These are phyloP conservation scores for Apeira syringaria DNA, from an alignment of 2,888 invertebrate genomes.

Conservation along the genomic window DNA sequence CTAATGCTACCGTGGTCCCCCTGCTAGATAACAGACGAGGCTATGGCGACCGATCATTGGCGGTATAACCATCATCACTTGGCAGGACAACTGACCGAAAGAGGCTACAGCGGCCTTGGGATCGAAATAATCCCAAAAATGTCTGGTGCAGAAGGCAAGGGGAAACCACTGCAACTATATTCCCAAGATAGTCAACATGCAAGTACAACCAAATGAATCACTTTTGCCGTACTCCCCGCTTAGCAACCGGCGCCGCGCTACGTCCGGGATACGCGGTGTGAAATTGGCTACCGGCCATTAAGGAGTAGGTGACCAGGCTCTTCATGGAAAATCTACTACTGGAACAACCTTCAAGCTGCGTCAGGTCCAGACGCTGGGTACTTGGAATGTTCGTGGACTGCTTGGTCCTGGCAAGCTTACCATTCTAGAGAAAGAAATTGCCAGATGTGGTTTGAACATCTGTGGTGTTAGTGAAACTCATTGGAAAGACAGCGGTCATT, in stretches of 20 bases:
- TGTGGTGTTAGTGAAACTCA: conserved; percentile 18
- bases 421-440: conserved; percentile 1
- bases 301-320: conserved; percentile 11
- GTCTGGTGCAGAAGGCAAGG: conserved; percentile 18
- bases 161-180: conserved; percentile 15
- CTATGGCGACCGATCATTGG: too few relatives aligned
- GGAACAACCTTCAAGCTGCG: conserved; percentile 1
- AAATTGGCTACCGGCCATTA: conserved; percentile 20
- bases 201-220: not conserved
- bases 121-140: too few relatives aligned
- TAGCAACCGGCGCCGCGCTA: conserved; percentile 6
- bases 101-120: too few relatives aligned
- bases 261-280: conserved; percentile 10
- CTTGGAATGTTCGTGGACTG: not conserved
- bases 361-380: too few relatives aligned
- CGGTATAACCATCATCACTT: too few relatives aligned
- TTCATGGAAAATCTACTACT: conserved; percentile 3
- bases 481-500: conserved; percentile 20
- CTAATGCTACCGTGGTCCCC: too few relatives aligned
- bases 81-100: too few relatives aligned
- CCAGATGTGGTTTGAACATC: not conserved
- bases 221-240: conserved; percentile 1
- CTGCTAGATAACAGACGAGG: too few relatives aligned
- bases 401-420: not conserved
- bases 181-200: not conserved